Conservation (phyloP, 2,113 vertebrate genomes). For the Python bivittatus region DNA sequence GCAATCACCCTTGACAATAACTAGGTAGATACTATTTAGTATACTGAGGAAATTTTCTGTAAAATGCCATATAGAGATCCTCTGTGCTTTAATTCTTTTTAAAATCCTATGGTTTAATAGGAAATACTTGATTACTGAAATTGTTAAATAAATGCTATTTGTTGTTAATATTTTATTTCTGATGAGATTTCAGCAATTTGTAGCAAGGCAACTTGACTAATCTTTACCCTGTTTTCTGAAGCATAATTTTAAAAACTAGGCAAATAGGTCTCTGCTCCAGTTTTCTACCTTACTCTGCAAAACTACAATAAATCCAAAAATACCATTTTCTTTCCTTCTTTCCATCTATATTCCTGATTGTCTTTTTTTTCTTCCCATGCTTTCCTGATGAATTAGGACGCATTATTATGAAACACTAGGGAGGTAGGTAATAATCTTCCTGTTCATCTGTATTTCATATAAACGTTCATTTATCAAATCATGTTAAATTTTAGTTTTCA, state of each 20-base stretch:
- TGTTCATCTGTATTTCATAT: neutral
- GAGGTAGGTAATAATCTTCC: conserved; percentile 72
- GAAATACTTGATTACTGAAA: neutral
- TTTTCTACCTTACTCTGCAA: neutral
- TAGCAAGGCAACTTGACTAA: neutral
- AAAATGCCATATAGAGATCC: neutral
- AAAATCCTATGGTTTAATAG: neutral
- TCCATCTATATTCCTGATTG: conserved; percentile 39
- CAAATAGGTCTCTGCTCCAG: neutral
- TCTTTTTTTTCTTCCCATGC: conserved; percentile 65
- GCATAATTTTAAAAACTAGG: neutral
- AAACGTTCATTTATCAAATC: conserved; percentile 6
- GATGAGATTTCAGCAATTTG: neutral
- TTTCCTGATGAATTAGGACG: conserved; percentile 73
- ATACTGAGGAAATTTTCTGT: neutral
- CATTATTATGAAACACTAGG: conserved; percentile 80
- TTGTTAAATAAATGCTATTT: neutral
- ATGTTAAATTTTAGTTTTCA: neutral
- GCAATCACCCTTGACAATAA: neutral
- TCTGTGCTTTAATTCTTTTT: neutral
- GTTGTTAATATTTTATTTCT: neutral
- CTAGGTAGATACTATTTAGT: neutral
- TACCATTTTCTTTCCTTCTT: conserved; percentile 3
- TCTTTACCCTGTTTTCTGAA: neutral
- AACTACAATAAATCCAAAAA: conserved; percentile 11